Conservation (phyloP, 2,113 vertebrate species). For the Rhinoptilus africanus region DNA sequence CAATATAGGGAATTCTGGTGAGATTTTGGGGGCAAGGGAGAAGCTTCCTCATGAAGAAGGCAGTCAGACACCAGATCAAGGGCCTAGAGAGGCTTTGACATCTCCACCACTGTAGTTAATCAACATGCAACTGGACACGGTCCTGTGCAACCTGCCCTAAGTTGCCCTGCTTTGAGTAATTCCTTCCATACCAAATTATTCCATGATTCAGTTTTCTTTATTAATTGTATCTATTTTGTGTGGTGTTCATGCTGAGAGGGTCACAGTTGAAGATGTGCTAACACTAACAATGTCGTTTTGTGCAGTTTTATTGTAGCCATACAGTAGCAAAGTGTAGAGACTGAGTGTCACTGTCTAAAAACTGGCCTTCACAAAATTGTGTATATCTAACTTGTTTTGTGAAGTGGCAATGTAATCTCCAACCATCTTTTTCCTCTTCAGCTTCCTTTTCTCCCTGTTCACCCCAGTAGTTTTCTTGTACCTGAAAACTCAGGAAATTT, state of each 20-base stretch:
- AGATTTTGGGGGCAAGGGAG: background rate
- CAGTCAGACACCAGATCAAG: background rate
- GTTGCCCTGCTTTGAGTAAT: background rate
- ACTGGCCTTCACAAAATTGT: background rate
- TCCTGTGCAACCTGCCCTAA: background rate
- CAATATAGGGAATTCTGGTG: background rate
- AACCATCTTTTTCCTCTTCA: background rate
- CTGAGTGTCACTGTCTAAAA: background rate
- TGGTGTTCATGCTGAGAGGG: background rate
- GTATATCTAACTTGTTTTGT: background rate
- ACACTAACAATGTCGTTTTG: background rate
- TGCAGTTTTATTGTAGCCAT: background rate
- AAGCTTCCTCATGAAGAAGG: background rate
- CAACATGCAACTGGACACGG: background rate
- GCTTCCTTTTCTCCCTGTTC: background rate
- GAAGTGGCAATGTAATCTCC: background rate
- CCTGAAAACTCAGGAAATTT: background rate
- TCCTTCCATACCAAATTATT: background rate
- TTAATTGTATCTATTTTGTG: background rate
- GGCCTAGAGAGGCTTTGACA: background rate
- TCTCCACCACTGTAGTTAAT: background rate
- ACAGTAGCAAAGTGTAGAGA: background rate
- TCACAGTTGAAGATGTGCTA: background rate
- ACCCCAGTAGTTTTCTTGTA: background rate
- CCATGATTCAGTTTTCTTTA: background rate